These are phyloP conservation scores for Formica exsecta DNA, from an alignment of 1,140 invertebrate species.

Conservation along the genomic window DNA sequence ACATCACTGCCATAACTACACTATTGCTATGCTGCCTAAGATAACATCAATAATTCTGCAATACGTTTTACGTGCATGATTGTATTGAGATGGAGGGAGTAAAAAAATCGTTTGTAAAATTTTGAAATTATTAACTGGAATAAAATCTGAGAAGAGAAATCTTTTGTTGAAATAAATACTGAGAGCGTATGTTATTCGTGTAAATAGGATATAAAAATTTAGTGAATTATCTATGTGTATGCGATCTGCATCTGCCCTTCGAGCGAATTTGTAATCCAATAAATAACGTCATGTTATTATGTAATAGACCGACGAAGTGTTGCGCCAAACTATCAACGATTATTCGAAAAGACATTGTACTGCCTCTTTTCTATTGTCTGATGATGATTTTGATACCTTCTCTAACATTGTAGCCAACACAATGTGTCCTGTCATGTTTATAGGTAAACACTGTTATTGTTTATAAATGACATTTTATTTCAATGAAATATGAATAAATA, in stretches of 20 bases:
- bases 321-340: conserved; percentile 75
- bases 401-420: conserved; percentile 74
- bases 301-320: conserved; percentile 80
- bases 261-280: conserved; percentile 80
- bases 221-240: conserved; percentile 82
- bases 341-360: conserved; percentile 76
- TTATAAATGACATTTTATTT: conserved; percentile 83
- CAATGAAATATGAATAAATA: conserved; percentile 83
- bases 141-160: conserved; percentile 60
- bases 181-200: conserved; percentile 84
- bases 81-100: conserved; percentile 69
- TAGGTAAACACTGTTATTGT: conserved; percentile 83
- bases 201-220: conserved; percentile 85
- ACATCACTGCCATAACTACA: conserved; percentile 73
- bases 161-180: conserved; percentile 82
- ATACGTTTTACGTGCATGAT: conserved; percentile 77
- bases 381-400: conserved; percentile 84
- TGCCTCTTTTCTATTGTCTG: conserved; percentile 83
- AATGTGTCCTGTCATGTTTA: conserved; percentile 80
- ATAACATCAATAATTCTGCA: conserved; percentile 83
- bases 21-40: conserved; percentile 80
- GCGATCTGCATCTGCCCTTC: conserved; percentile 69
- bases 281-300: conserved; percentile 82
- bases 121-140: conserved; percentile 77
- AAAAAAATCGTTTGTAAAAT: conserved; percentile 80